These are phyloP conservation scores for rabbit (Oryctolagus cuniculus) DNA, from an alignment of 2,113 vertebrate genomes.

Conservation along the genomic window DNA sequence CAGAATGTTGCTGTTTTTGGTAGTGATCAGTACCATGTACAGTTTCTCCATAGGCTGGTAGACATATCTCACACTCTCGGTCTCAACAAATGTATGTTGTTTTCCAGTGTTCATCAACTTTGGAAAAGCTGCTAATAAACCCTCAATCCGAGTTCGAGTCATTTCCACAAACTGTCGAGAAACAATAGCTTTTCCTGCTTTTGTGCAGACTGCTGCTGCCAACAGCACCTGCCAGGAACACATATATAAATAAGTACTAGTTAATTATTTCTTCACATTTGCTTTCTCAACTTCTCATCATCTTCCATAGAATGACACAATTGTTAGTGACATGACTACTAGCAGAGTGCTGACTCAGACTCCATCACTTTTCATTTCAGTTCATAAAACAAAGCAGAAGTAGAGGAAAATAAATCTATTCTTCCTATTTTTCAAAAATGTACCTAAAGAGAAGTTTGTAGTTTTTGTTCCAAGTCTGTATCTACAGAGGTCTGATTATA, in stretches of 20 bases:
- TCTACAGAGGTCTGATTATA: not conserved
- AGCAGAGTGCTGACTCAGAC: conserved; percentile 39
- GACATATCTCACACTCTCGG: conserved; percentile 98
- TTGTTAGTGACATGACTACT: conserved; percentile 1
- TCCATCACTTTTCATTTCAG: conserved; percentile 22
- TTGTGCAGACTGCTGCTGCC: conserved; percentile 99
- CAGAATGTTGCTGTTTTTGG: conserved; percentile 99
- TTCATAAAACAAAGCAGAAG: conserved; percentile 32
- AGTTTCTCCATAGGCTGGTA: conserved; percentile 99
- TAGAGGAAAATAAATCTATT: conserved; percentile 39
- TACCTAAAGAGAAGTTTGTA: conserved; percentile 40
- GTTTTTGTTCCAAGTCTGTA: not conserved
- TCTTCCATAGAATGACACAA: not conserved
- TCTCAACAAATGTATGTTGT: conserved; percentile 99
- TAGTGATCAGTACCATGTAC: conserved; percentile 99
- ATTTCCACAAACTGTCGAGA: conserved; percentile 99
- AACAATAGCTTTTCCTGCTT: conserved; percentile 98
- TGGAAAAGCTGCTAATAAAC: conserved; percentile 97
- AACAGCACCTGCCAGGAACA: conserved; percentile 93
- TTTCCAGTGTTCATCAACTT: conserved; percentile 99
- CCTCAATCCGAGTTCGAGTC: conserved; percentile 98
- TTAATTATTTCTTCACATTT: conserved; percentile 5
- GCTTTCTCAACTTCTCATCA: conserved; percentile 21
- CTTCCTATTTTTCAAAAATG: conserved; percentile 39
- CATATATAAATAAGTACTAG: not conserved